phyloP scores from a whole-genome alignment of 2,888 invertebrate genomes.

The Drosophila vallismaia region DNA sequence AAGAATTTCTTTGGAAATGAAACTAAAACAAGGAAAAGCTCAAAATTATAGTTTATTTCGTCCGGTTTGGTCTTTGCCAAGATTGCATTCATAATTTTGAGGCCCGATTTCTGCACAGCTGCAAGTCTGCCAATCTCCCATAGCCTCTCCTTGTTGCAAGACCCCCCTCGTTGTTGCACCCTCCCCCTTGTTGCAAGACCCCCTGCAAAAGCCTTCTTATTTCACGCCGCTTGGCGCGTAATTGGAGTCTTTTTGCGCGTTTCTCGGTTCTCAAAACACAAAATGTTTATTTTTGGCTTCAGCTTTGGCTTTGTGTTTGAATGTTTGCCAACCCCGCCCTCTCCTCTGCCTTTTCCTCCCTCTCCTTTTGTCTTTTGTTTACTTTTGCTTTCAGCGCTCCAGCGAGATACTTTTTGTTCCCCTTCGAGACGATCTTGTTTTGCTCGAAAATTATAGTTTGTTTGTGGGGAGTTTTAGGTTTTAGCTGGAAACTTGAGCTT shows the following conservation, averaged over 20 bases:
- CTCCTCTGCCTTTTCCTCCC: conserved; percentile 13
- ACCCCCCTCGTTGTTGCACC: neutral
- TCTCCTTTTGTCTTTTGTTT: conserved; percentile 50
- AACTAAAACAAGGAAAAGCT: no score
- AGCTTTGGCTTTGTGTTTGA: conserved; percentile 38
- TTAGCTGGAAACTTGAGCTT: conserved; percentile 60
- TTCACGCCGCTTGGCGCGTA: conserved; percentile 39
- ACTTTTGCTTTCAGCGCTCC: conserved; percentile 59
- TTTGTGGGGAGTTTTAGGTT: conserved; percentile 40
- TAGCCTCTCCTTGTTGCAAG: neutral
- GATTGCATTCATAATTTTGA: conserved; percentile 10
- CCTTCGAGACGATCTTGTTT: conserved; percentile 12
- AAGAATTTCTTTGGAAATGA: no score
- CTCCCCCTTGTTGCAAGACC: neutral
- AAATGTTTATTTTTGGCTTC: conserved; percentile 66
- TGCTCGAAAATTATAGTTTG: conserved; percentile 61
- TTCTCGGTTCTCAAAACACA: conserved; percentile 32
- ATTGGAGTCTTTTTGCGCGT: conserved; percentile 52
- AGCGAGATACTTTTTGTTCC: conserved; percentile 19
- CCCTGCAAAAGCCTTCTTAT: conserved; percentile 8
- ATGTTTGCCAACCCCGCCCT: neutral
- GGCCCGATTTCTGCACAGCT: conserved; percentile 16
- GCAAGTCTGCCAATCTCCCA: conserved; percentile 14
- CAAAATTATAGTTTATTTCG: no score
- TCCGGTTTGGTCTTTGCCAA: neutral